Percentiles rank a stretch among this genome's conserved stretches.
These are phyloP conservation scores for Labeo rohita DNA, from an alignment of 2,113 vertebrate genomes.

Conservation along the genomic window DNA sequence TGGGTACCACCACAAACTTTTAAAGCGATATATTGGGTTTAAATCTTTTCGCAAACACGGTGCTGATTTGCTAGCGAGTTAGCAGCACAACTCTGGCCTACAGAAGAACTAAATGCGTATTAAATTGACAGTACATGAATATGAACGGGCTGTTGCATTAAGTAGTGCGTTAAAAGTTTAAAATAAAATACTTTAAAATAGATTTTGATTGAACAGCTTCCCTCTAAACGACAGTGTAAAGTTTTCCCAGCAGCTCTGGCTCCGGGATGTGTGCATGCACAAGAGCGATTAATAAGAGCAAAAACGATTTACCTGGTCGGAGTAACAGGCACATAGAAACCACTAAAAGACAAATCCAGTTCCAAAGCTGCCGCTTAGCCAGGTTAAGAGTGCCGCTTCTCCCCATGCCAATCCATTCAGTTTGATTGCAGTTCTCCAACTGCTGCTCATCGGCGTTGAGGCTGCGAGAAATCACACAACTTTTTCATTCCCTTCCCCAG, in stretches of 20 bases:
- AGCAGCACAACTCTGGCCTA: constrained; percentile 32
- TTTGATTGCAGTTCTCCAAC: constrained; percentile 77
- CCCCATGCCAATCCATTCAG: constrained; percentile 87
- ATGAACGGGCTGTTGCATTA: not conserved
- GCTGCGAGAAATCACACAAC: constrained; percentile 77
- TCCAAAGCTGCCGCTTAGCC: constrained; percentile 82
- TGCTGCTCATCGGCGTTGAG: constrained; percentile 74
- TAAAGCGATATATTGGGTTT: not conserved
- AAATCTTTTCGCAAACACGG: not conserved
- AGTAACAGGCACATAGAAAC: constrained; percentile 76
- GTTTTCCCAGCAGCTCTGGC: not conserved
- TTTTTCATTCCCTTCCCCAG: constrained; percentile 69
- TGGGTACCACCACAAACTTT: no score
- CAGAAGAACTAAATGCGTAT: not conserved
- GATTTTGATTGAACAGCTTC: not conserved
- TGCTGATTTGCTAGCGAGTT: constrained; percentile 27
- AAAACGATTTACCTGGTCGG: constrained; percentile 73
- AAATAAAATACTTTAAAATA: not conserved
- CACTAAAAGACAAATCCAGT: constrained; percentile 76
- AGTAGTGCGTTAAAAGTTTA: not conserved
- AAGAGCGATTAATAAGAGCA: not conserved
- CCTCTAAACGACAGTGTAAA: not conserved
- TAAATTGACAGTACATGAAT: not conserved
- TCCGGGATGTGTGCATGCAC: not conserved
- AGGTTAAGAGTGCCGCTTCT: constrained; percentile 79